Evolutionary conservation across 2,888 invertebrate species (phyloP).

Genomic region (Neria commutata): DNA sequence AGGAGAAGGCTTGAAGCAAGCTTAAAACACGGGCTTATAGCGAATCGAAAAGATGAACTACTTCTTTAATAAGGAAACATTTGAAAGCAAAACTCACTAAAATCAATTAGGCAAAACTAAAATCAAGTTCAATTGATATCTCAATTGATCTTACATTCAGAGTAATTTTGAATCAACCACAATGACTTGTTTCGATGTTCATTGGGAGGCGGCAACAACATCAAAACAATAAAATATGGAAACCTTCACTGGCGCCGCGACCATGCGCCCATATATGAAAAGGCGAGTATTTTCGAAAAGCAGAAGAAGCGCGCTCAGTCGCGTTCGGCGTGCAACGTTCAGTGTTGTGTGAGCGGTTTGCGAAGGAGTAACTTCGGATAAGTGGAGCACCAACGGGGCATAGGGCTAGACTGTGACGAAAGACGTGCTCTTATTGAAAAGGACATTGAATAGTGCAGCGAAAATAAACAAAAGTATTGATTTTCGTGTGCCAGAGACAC

Average conservation of each 20-base stretch:
- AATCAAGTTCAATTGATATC: too few relatives aligned
- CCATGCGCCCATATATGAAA: background rate
- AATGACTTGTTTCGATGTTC: too few relatives aligned
- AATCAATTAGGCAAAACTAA: too few relatives aligned
- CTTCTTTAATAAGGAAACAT: too few relatives aligned
- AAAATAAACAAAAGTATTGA: slow-evolving; percentile 16
- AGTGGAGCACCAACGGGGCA: slow-evolving; percentile 15
- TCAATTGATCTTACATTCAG: too few relatives aligned
- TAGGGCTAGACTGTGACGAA: background rate
- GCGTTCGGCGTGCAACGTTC: background rate
- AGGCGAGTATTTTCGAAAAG: background rate
- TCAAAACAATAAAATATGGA: background rate
- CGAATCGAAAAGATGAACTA: too few relatives aligned
- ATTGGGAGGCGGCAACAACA: background rate
- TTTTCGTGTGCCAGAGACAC: background rate
- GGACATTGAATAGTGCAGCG: background rate
- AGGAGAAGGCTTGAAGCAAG: too few relatives aligned
- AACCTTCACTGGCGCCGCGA: background rate
- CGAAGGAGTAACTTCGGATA: slow-evolving; percentile 3
- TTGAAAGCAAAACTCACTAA: too few relatives aligned
- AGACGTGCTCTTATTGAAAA: background rate
- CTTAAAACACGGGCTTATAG: too few relatives aligned
- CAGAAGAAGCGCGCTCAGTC: too few relatives aligned
- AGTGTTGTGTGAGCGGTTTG: slow-evolving; percentile 3
- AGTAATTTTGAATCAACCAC: too few relatives aligned